Evolutionary conservation across 2,797 vertebrate species (phyloP), one percentile per base, ranked within the genome.

Genomic region (Fistularia tabacaria): DNA sequence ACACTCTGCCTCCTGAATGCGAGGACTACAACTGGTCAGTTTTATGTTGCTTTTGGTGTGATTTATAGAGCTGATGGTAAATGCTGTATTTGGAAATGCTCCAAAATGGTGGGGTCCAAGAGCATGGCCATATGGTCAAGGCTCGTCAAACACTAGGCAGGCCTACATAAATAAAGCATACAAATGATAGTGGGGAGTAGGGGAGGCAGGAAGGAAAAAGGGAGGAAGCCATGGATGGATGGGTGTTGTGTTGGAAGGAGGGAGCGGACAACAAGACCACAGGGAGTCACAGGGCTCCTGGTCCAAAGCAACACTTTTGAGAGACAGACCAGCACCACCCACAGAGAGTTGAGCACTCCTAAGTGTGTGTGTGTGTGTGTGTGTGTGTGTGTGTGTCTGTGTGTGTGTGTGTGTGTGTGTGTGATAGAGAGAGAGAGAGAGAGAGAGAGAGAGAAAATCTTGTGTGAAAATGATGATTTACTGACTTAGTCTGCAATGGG

Each of bases 61-160:
- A 77, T 76, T 81, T 76, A 73, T 63, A 56, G 68, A 68, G 64
- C 68, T 36, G 53, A 73, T 59, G 64, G 54, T 76, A 57, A 82
- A 63, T 42, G 62, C 72, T 46, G 73, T 51, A 56, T 79, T 86
- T 88, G 82, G 84, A 87, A 69, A 58, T 25, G 60, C 64, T 85
- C 80, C 85, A 69, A 81, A 78, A 76, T 67, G 66, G 54, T 57
- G 71, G 60, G 80, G 83, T 86, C 78, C 76, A 68, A 75, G 71
- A 71, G 71, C 73, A 83, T 8, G 59, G 71, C 84, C 87, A 89
- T 85, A 85, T 85, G 86, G 87, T 80, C 84, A 80, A 76, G 77
- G 78, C 83, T 86, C 82, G 83, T 88, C 82, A 83, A 81, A 76
- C 80, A 74, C 71, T 14, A 72, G 77, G 79, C 72, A 77, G 71